A percentile compares a stretch with the other conserved stretches of the same genome.
Conservation (phyloP, 2,113 vertebrate genomes). For the Grus americana region DNA sequence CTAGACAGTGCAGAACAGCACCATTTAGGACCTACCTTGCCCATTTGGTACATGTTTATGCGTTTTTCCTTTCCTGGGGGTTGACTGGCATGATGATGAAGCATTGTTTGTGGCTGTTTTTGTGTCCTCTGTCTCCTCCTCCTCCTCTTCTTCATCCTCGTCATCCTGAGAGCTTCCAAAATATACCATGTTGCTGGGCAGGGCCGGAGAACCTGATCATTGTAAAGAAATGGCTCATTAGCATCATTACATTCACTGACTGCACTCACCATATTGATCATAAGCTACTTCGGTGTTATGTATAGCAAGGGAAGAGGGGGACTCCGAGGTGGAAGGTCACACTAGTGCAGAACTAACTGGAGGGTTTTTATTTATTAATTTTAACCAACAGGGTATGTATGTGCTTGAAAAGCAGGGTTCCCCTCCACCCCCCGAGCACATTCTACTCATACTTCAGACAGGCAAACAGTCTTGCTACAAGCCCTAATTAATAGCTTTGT, state of each 20-base stretch:
- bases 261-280: neutral
- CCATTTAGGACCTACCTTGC: conserved; percentile 80
- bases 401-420: neutral
- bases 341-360: neutral
- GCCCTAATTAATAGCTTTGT: conserved; percentile 27
- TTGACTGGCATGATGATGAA: conserved; percentile 94
- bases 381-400: neutral
- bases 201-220: conserved; percentile 87
- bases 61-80: conserved; percentile 93
- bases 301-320: neutral
- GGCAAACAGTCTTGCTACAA: neutral
- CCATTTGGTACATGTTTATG: conserved; percentile 90
- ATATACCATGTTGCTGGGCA: conserved; percentile 96
- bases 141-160: conserved; percentile 91
- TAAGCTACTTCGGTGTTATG: neutral
- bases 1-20: neutral
- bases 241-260: neutral
- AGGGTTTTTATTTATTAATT: neutral
- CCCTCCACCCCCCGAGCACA: neutral
- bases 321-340: neutral
- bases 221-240: conserved; percentile 19
- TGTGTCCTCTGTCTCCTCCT: conserved; percentile 83
- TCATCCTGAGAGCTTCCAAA: conserved; percentile 99
- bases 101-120: conserved; percentile 81
- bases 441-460: conserved; percentile 21